Percentiles rank a stretch among this genome's conserved stretches.
These are phyloP conservation scores for Tragulus kanchil DNA, from an alignment of 2,113 vertebrate species.

Conservation along the genomic window DNA sequence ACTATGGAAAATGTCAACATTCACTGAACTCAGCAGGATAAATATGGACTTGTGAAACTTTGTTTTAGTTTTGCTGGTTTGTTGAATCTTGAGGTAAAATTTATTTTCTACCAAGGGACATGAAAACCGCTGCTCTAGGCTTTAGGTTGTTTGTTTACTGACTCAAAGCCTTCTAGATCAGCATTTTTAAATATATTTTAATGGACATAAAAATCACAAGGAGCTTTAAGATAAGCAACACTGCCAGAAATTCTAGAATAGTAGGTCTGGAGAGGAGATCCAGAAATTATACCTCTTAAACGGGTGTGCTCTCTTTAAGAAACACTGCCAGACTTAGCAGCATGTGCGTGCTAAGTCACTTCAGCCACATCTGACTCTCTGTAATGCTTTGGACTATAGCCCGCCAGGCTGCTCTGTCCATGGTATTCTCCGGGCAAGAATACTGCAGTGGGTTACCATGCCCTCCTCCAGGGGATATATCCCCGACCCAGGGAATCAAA, in stretches of 20 bases:
- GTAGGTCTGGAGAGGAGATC: not conserved
- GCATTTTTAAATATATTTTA: constrained; percentile 12
- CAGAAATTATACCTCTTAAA: constrained; percentile 40
- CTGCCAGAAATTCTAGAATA: constrained; percentile 31
- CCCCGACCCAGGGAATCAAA: too few species aligned
- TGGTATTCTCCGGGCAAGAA: too few species aligned
- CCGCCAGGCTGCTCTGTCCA: too few species aligned
- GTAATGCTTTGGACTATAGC: too few species aligned
- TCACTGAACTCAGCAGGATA: constrained; percentile 15
- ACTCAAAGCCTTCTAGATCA: constrained; percentile 18
- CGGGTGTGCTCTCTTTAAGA: not conserved
- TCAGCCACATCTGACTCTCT: too few species aligned
- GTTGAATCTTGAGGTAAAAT: constrained; percentile 29
- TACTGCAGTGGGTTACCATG: too few species aligned
- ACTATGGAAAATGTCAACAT: constrained; percentile 34
- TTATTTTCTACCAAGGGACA: constrained; percentile 19
- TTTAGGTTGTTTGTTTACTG: constrained; percentile 14
- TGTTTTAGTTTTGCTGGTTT: constrained; percentile 61
- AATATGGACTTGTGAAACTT: constrained; percentile 38
- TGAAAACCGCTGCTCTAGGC: constrained; percentile 17
- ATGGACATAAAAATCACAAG: not conserved
- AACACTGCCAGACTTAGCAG: not conserved
- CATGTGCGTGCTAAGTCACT: too few species aligned
- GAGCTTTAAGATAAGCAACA: constrained; percentile 30
- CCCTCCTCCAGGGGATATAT: too few species aligned